Percentiles rank a stretch among this genome's conserved stretches.
These are phyloP conservation scores for Eulemur rubriventer DNA, from an alignment of 2,797 vertebrate species.

Conservation along the genomic window DNA sequence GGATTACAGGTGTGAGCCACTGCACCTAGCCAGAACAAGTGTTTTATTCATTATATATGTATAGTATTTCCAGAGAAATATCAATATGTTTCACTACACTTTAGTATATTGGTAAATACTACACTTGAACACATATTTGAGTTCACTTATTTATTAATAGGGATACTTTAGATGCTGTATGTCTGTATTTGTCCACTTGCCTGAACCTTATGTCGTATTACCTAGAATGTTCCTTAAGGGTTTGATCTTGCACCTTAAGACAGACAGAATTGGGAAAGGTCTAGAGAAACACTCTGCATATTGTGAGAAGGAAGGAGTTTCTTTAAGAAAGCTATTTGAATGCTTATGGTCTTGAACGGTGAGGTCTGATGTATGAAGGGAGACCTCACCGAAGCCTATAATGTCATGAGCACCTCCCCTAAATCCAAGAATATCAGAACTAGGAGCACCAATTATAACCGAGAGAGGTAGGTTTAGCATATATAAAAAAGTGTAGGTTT, in stretches of 20 bases:
- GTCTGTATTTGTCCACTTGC: not conserved
- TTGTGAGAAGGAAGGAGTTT: not conserved
- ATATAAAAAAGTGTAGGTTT: not conserved
- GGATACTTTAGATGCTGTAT: not conserved
- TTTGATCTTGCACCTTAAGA: not conserved
- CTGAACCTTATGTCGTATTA: not conserved
- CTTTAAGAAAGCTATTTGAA: not conserved
- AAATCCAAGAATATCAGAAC: not conserved
- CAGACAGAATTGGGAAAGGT: not conserved
- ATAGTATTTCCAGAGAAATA: not conserved
- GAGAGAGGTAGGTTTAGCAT: not conserved
- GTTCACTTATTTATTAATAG: not conserved
- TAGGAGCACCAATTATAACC: not conserved
- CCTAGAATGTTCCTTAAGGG: not conserved
- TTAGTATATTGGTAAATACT: not conserved
- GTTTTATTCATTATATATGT: not conserved
- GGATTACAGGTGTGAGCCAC: not conserved
- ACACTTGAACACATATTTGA: not conserved
- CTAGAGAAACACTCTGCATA: not conserved
- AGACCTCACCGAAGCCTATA: not conserved
- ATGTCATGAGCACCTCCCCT: not conserved
- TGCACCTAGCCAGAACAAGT: not conserved
- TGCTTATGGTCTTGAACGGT: not conserved
- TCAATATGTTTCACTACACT: not conserved
- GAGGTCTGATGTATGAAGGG: not conserved